Percentiles rank a stretch among this genome's conserved stretches.
Conservation (phyloP, 2,888 invertebrate genomes). For the Teinopalpus imperialis region DNA sequence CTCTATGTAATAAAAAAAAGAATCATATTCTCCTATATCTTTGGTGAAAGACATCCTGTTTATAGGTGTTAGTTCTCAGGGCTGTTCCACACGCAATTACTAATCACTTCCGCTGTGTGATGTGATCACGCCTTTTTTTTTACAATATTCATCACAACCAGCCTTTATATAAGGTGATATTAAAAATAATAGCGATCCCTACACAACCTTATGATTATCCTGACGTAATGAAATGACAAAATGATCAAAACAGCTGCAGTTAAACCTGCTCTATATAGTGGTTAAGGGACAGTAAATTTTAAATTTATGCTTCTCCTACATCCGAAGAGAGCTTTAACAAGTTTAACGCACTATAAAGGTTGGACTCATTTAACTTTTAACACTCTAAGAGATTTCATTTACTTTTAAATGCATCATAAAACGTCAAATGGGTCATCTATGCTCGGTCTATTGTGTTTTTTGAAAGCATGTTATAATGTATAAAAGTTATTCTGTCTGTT, state of each 20-base stretch:
- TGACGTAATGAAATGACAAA: constrained; percentile 19
- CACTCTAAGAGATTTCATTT: constrained; percentile 36
- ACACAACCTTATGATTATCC: too few species aligned
- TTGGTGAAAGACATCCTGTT: too few species aligned
- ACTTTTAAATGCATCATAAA: constrained; percentile 39
- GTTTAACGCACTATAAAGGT: constrained; percentile 22
- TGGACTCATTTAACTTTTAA: constrained; percentile 23
- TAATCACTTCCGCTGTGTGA: too few species aligned
- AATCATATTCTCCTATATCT: too few species aligned
- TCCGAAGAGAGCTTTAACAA: constrained; percentile 15
- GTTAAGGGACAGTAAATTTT: constrained; percentile 21
- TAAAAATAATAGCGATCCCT: too few species aligned
- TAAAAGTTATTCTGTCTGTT: constrained; percentile 6
- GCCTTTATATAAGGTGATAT: too few species aligned
- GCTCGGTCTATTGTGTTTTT: constrained; percentile 11
- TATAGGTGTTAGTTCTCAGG: too few species aligned
- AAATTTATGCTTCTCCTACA: constrained; percentile 17
- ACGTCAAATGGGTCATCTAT: constrained; percentile 28
- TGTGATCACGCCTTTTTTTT: too few species aligned
- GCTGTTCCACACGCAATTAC: too few species aligned
- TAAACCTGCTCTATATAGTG: constrained; percentile 17
- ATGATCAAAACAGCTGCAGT: not conserved
- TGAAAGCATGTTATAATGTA: constrained; percentile 2
- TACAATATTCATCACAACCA: too few species aligned
- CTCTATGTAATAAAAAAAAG: too few species aligned